Evolutionary conservation across 2,113 vertebrate genomes (phyloP).

Genomic region (Chitala chitala): DNA sequence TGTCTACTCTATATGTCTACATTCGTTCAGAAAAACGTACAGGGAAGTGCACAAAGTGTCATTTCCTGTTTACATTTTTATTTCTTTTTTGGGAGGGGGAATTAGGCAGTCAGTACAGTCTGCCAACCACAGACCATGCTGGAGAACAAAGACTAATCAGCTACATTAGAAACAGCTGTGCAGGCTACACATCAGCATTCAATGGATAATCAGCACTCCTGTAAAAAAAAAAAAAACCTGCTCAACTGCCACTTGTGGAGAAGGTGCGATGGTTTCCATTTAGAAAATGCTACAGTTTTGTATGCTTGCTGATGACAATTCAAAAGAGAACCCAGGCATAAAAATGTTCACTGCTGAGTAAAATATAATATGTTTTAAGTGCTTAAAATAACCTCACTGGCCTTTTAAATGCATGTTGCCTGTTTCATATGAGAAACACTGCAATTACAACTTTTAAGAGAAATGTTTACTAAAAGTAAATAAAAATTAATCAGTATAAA

Average conservation of each 20-base stretch:
- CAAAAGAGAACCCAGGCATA: background rate
- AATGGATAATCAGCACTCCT: conserved; percentile 9
- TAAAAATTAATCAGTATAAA: too few species aligned
- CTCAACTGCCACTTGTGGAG: background rate
- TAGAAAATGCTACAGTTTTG: background rate
- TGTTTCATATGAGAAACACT: too few species aligned
- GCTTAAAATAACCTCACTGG: too few species aligned
- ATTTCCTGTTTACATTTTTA: too few species aligned
- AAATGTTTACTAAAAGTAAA: too few species aligned
- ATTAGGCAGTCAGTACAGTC: background rate
- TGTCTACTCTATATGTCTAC: background rate
- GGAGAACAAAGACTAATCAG: background rate
- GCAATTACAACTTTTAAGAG: too few species aligned
- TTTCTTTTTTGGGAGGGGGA: background rate
- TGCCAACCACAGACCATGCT: background rate
- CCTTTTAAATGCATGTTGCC: too few species aligned
- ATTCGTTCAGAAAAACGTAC: background rate
- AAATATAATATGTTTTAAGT: too few species aligned
- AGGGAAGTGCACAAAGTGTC: too few species aligned
- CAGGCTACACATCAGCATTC: conserved; percentile 2
- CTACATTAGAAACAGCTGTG: background rate
- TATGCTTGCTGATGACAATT: background rate
- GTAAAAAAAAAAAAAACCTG: background rate
- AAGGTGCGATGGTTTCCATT: background rate
- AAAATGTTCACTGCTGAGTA: too few species aligned